Evolutionary conservation across 2,888 invertebrate genomes (phyloP).

Genomic region (Dasypogon diadema): DNA sequence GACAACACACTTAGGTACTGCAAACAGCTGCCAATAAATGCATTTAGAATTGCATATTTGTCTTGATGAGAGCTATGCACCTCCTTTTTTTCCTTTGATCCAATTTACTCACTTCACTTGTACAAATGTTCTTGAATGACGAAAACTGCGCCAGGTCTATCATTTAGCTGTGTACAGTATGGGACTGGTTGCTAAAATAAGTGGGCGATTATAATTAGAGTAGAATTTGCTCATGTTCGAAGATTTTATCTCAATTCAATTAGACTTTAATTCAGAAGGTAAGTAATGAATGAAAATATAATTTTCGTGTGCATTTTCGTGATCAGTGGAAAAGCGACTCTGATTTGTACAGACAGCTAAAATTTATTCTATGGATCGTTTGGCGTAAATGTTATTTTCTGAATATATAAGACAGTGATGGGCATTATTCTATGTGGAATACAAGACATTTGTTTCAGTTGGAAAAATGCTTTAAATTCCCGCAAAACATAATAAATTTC

Average conservation of each 20-base stretch:
- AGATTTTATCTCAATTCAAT: slow-evolving; percentile 17
- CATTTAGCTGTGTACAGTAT: no score
- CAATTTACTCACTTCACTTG: slow-evolving; percentile 2
- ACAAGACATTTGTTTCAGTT: no score
- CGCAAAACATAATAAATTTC: no score
- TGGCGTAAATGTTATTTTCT: no score
- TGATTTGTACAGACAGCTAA: no score
- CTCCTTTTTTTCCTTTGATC: slow-evolving; percentile 12
- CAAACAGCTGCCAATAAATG: slow-evolving; percentile 52
- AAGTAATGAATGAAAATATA: slow-evolving; percentile 33
- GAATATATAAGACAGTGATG: no score
- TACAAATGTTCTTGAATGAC: slow-evolving; percentile 3
- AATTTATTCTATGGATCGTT: no score
- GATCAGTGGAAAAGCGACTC: no score
- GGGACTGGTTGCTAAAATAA: slow-evolving; percentile 34
- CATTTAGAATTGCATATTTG: slow-evolving; percentile 46
- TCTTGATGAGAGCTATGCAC: slow-evolving; percentile 22
- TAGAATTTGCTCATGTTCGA: background rate
- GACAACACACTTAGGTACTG: background rate
- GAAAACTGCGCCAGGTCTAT: no score
- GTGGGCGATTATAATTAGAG: slow-evolving; percentile 49
- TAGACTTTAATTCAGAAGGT: background rate
- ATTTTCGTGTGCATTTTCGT: background rate
- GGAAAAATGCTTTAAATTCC: no score
- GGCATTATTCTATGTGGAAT: no score